phyloP scores from a whole-genome alignment of 2,797 vertebrate genomes.

The Sphenodon punctatus region DNA sequence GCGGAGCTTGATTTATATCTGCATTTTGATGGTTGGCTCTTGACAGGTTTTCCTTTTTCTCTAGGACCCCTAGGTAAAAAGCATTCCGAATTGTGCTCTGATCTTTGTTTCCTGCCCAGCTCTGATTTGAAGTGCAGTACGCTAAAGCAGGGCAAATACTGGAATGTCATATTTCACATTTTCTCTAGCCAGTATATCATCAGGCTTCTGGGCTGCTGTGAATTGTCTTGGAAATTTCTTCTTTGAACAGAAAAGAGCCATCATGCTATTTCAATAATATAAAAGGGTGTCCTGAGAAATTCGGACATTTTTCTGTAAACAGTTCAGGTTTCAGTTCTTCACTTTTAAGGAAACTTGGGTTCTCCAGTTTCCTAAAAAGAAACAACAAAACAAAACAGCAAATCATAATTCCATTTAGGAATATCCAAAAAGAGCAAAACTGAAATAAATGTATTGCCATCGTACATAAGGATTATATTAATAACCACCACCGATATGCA shows the following conservation, averaged over 20 bases:
- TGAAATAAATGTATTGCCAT: not conserved
- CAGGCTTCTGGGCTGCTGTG: not conserved
- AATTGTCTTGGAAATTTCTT: slow-evolving; percentile 3
- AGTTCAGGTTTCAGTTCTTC: not conserved
- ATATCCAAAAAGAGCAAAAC: not conserved
- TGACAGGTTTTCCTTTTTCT: not conserved
- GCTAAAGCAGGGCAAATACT: slow-evolving; percentile 28
- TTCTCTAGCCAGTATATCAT: slow-evolving; percentile 8
- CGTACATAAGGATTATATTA: not conserved
- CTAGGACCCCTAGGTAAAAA: not conserved
- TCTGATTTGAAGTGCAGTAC: not conserved
- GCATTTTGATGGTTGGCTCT: slow-evolving; percentile 37
- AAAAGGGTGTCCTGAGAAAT: not conserved
- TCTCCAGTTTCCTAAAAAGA: not conserved
- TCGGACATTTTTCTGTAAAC: not conserved
- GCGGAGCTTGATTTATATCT: slow-evolving; percentile 34
- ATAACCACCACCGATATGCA: not conserved
- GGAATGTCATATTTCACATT: slow-evolving; percentile 3
- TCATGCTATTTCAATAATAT: not conserved
- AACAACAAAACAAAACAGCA: not conserved
- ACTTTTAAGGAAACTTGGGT: not conserved
- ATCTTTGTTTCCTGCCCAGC: slow-evolving; percentile 17
- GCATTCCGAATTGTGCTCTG: slow-evolving; percentile 3
- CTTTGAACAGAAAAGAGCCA: not conserved
- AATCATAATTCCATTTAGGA: not conserved